Percentiles rank a stretch among this genome's conserved stretches.
Conservation (phyloP, 2,888 invertebrate genomes). For the Pomacea canaliculata region DNA sequence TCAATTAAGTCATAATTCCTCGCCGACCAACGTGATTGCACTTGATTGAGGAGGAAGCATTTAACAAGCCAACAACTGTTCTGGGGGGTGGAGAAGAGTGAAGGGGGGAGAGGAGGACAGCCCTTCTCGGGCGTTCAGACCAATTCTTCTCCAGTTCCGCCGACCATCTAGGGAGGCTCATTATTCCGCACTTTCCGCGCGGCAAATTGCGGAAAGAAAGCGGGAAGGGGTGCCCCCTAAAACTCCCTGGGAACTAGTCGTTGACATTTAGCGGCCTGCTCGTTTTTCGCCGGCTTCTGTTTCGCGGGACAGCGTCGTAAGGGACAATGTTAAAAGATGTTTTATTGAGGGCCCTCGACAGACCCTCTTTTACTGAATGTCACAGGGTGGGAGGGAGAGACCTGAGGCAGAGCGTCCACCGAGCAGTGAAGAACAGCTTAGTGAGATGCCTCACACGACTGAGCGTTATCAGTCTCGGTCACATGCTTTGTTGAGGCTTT, state of each 20-base stretch:
- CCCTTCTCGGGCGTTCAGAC: background rate
- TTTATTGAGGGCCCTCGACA: background rate
- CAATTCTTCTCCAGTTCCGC: background rate
- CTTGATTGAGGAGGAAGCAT: constrained; percentile 29
- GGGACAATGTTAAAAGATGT: background rate
- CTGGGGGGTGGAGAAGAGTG: background rate
- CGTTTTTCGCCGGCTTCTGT: constrained; percentile 4
- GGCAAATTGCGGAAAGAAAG: constrained; percentile 13
- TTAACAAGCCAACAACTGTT: constrained; percentile 17
- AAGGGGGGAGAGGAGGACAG: background rate
- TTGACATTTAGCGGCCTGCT: constrained; percentile 7
- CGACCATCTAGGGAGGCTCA: constrained; percentile 21
- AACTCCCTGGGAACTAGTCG: constrained; percentile 20
- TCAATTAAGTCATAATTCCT: constrained; percentile 23
- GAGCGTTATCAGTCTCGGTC: no score
- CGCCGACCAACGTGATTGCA: constrained; percentile 13
- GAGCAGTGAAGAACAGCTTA: no score
- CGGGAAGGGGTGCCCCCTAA: background rate
- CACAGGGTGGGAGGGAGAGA: background rate
- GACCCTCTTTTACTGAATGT: background rate
- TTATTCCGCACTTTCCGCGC: constrained; percentile 15
- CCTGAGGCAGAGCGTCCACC: no score
- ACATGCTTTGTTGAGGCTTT: no score
- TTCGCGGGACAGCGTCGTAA: background rate
- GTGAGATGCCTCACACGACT: no score